Base-by-base conservation (phyloP, 2,888 invertebrate species). In the Barypeithes pellucidus region DNA sequence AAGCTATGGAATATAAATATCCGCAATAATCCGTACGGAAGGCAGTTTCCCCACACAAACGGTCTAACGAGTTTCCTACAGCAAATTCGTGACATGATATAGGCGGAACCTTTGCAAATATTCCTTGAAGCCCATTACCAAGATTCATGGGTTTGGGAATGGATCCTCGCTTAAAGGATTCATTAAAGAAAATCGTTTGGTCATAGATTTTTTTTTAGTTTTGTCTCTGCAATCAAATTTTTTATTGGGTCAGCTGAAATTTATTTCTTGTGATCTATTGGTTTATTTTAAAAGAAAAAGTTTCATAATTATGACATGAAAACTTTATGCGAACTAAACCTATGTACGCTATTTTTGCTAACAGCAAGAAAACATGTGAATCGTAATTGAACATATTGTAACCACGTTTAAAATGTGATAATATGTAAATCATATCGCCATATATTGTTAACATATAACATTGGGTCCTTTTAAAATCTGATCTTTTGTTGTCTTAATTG, bases 91-190 rank as follows among this genome's bases (percentile, higher is more conserved):
- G 81, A 83, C 84, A 84, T 78, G 82, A 79, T 81, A 84, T 82
- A 82, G 84, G 84, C 83, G 84, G 82, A 77, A 72, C 82, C 77
- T 72, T 79, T 77, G 82, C 81, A 80, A 82, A 82, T 84, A 83
- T 83, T 84, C 82, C 82, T 81, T 81, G 80, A 80, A 80, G 80
- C 79, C 80, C 81, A 81, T 81, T 81, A 79, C 80, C 81, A 81
- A 83, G 82, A 84, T 83, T 82, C 82, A 82, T 83, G 82, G 81
- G 82, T 79, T 80, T 77, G 68, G 80, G 41, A 81, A 80, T 78
- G 77, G 79, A 81, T 79, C 80, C 80, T 73, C 76, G 73, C 77
- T 77, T 73, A 65, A 66, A 57, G 52, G 66, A 73, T 70, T 73
- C 69, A 73, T 73, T 73, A 70, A 59, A 50, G 66, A 66, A 69